Conservation (phyloP, 2,888 invertebrate genomes). For the Tinea pellionella region DNA sequence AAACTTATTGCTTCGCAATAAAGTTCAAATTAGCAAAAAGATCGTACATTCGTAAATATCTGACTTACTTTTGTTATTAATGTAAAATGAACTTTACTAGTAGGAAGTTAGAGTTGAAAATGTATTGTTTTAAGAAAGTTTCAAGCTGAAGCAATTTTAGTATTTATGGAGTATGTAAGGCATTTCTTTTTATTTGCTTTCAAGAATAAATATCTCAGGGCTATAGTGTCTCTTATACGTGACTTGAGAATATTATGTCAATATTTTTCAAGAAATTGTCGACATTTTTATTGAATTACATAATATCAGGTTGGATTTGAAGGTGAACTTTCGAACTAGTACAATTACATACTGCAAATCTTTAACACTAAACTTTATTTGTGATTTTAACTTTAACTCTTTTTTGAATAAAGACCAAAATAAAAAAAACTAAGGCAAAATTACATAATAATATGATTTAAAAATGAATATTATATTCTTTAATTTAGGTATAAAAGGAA, state of each 20-base stretch:
- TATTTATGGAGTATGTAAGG: conserved; percentile 11
- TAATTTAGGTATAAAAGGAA: no score
- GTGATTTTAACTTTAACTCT: no score
- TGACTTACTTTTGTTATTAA: neutral
- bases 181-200: conserved; percentile 53
- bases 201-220: conserved; percentile 55
- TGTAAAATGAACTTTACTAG: conserved; percentile 24
- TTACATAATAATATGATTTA: no score
- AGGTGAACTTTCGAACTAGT: neutral
- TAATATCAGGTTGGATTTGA: neutral
- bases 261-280: conserved; percentile 32
- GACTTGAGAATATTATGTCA: conserved; percentile 39
- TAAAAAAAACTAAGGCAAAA: no score
- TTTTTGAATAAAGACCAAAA: no score
- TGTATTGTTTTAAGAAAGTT: conserved; percentile 15
- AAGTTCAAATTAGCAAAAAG: neutral
- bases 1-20: neutral
- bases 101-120: conserved; percentile 19
- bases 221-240: conserved; percentile 27
- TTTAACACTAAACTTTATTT: no score
- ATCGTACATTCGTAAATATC: neutral
- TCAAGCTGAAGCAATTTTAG: neutral
- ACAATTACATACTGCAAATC: no score
- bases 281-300: neutral
- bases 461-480: no score